Evolutionary conservation across 2,888 invertebrate genomes (phyloP), one percentile per base, ranked within the genome.

Genomic region (Drosophila mimetica): DNA sequence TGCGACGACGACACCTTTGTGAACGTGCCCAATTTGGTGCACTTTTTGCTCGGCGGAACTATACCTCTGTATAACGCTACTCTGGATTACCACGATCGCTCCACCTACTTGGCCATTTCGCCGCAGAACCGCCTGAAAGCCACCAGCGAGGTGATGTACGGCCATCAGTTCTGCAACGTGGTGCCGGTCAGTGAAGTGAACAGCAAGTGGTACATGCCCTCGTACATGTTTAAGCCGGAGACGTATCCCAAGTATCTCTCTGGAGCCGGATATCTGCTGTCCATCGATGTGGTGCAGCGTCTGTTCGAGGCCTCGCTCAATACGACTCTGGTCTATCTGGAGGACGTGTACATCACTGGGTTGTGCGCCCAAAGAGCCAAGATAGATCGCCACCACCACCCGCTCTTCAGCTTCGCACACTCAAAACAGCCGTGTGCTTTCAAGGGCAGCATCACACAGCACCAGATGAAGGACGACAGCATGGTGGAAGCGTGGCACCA

Each of bases 1-100:
- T 95, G 96, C 4, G 97, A 97, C 77, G 97, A 97, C 77, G 97
- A 97, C 82, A 96, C 96, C 92, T 97, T 96, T 89, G 94, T 97
- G 1, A 96, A 97, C 90, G 92, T 97, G 63, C 94, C 94, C n/a
- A 94, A 93, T 76, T 91, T 96, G 22, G 86, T 95, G 28, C 89
- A 92, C 36, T 93, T 92, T 53, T 86, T 94, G 18, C 90, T 91
- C 7, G 90, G 92, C 32, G 91, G 92, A 16, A 92, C 92, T 1
- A 72, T 92, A 3, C 92, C 92, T 0, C 73, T 92, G 4, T 92
- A 92, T 57, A 92, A 92, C 71, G 90, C 91, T 46, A 92, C 92
- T 0, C 30, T 91, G 0, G 88, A 90, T 51, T 89, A 87, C 46
- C 90, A 90, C 44, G 90, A 92, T 71, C 78, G 81, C 2, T 47